These are phyloP conservation scores for Chelonoidis abingdonii DNA, from an alignment of 2,113 vertebrate genomes.

Conservation along the genomic window DNA sequence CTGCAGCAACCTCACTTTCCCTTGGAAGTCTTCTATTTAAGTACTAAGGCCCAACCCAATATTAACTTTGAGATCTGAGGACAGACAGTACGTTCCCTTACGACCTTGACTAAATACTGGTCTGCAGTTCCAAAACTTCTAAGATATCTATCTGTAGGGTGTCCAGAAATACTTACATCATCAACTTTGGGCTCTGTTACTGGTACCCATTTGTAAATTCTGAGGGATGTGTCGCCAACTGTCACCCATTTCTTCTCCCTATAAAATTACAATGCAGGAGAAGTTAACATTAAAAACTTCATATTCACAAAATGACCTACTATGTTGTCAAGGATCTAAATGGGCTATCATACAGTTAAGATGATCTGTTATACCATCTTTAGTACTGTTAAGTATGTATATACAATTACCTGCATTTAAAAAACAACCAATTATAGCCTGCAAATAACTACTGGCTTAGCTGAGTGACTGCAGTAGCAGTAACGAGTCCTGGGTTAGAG, in stretches of 20 bases:
- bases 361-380: conserved; percentile 57
- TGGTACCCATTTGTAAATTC: conserved; percentile 99
- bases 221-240: conserved; percentile 95
- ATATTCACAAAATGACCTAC: conserved; percentile 33
- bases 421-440: not conserved
- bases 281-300: conserved; percentile 32
- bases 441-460: conserved; percentile 40
- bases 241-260: conserved; percentile 99
- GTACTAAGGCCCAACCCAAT: not conserved
- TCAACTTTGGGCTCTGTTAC: conserved; percentile 97
- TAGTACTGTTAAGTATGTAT: conserved; percentile 9
- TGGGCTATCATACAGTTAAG: conserved; percentile 53
- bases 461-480: conserved; percentile 62
- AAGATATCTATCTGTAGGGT: conserved; percentile 29
- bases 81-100: not conserved
- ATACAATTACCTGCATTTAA: conserved; percentile 56
- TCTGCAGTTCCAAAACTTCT: not conserved
- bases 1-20: not conserved
- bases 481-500: conserved; percentile 36
- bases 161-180: conserved; percentile 86
- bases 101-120: not conserved
- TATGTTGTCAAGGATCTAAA: conserved; percentile 61
- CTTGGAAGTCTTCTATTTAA: not conserved
- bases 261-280: conserved; percentile 64
- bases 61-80: not conserved